phyloP scores from a whole-genome alignment of 2,113 vertebrate species.

The Nothocercus julius region DNA sequence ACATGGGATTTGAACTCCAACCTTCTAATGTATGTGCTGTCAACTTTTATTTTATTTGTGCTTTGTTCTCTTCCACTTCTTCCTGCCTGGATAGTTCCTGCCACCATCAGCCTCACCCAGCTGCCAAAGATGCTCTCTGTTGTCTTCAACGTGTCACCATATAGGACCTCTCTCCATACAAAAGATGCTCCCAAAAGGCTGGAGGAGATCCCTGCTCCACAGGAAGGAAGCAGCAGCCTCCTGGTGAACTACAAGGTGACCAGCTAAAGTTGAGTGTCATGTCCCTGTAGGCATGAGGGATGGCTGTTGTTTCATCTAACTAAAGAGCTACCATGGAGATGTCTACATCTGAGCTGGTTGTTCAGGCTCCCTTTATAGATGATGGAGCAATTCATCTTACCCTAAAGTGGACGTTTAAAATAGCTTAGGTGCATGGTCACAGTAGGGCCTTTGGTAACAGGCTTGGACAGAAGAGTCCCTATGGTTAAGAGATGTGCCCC shows the following conservation, averaged over 20 bases:
- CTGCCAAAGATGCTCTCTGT: background rate
- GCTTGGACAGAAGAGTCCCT: background rate
- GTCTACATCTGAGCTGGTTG: background rate
- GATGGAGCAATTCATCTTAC: background rate
- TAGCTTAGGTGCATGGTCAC: background rate
- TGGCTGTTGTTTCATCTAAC: background rate
- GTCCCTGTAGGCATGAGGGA: background rate
- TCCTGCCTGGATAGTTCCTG: background rate
- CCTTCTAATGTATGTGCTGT: background rate
- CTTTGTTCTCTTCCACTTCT: background rate
- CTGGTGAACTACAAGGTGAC: background rate
- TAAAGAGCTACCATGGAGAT: accelerated
- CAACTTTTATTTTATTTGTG: background rate
- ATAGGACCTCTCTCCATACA: background rate
- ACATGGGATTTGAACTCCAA: background rate
- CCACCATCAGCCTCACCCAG: background rate
- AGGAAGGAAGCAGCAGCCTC: background rate
- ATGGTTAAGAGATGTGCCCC: accelerated
- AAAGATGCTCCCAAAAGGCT: accelerated
- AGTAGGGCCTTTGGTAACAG: background rate
- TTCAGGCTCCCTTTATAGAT: background rate
- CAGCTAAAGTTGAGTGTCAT: background rate
- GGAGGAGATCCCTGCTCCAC: accelerated
- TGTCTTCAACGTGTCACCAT: background rate
- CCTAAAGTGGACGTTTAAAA: background rate